A percentile compares a stretch with the other conserved stretches of the same genome.
Evolutionary conservation across 2,113 vertebrate species (phyloP).

Genomic region (Scatophagus argus): DNA sequence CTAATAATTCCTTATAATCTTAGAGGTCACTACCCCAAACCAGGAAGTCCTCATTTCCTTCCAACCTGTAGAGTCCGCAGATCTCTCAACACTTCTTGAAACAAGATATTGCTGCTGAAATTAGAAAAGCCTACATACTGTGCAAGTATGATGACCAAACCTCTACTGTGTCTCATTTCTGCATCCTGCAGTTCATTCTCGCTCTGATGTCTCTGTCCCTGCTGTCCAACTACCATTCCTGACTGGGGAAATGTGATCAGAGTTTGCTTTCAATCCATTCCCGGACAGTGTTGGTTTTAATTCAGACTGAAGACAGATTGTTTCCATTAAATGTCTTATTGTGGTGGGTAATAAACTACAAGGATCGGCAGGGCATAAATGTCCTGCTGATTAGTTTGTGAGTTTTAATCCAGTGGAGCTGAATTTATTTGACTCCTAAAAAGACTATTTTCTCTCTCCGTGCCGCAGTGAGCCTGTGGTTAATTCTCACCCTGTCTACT

Average conservation of each 20-base stretch:
- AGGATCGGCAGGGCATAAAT: not conserved
- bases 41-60: constrained; percentile 22
- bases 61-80: not conserved
- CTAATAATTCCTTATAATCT: too few species aligned
- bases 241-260: constrained; percentile 35
- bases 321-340: not conserved
- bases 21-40: not conserved
- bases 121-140: constrained; percentile 6
- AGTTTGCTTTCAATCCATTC: constrained; percentile 5
- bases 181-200: constrained; percentile 42
- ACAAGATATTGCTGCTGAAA: not conserved
- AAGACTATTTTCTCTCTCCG: not conserved
- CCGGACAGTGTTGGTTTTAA: not conserved
- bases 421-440: not conserved
- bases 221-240: constrained; percentile 10
- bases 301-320: not conserved
- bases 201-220: constrained; percentile 26
- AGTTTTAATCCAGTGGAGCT: not conserved
- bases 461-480: constrained; percentile 1
- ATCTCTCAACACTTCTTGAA: constrained; percentile 5
- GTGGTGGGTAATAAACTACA: not conserved
- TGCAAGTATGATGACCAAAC: constrained; percentile 1
- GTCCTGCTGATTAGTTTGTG: not conserved
- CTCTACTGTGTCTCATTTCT: constrained; percentile 23
- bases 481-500: constrained; percentile 38